Evolutionary conservation across 2,797 vertebrate species (phyloP).

Genomic region (Pseudochaenichthys georgianus): DNA sequence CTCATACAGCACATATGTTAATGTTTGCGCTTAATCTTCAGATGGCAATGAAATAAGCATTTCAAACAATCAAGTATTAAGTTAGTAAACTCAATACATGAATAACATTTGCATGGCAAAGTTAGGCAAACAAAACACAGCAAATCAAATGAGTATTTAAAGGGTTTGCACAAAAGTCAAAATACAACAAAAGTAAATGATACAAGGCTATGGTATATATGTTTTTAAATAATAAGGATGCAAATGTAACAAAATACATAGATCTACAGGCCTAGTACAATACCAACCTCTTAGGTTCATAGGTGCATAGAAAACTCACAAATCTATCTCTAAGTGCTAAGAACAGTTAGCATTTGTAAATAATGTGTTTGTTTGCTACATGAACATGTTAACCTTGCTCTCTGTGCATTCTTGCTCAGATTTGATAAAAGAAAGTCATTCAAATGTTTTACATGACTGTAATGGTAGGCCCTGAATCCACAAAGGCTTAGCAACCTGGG

Average conservation of each 20-base stretch:
- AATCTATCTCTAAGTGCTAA: constrained; percentile 50
- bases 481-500: background rate
- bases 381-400: constrained; percentile 1
- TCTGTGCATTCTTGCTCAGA: constrained; percentile 13
- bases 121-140: constrained; percentile 27
- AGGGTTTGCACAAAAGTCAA: constrained; percentile 30
- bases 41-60: constrained; percentile 38
- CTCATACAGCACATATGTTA: constrained; percentile 39
- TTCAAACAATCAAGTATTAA: constrained; percentile 44
- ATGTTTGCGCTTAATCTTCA: constrained; percentile 49
- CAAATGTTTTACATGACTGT: background rate
- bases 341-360: constrained; percentile 24
- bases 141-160: constrained; percentile 42
- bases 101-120: constrained; percentile 45
- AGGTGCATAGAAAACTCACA: constrained; percentile 36
- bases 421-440: background rate
- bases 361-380: background rate
- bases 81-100: constrained; percentile 50
- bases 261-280: constrained; percentile 32
- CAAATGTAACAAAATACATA: constrained; percentile 36
- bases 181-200: constrained; percentile 36
- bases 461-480: background rate
- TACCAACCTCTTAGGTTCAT: constrained; percentile 24
- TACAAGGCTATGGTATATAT: constrained; percentile 37
- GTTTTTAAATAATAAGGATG: constrained; percentile 44